Evolutionary conservation across 2,888 invertebrate genomes (phyloP).

Genomic region (Meiosimyza decipiens): DNA sequence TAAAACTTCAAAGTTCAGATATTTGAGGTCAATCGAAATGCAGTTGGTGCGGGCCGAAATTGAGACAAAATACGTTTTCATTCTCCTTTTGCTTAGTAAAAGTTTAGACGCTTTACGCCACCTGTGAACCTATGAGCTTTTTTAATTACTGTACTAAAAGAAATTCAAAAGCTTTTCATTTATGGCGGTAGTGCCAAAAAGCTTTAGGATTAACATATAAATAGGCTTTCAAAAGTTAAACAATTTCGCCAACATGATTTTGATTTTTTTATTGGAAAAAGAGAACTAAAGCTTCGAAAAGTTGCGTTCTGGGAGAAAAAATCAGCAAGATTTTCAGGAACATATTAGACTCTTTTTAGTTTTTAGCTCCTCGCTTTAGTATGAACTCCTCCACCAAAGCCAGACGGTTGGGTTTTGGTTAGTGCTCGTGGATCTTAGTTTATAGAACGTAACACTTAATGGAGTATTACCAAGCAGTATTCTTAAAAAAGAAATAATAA

Average conservation of each 20-base stretch:
- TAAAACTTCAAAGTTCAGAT: too few species aligned
- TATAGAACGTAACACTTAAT: background rate
- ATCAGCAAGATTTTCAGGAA: conserved; percentile 14
- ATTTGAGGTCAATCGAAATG: too few species aligned
- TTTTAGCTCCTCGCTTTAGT: conserved; percentile 37
- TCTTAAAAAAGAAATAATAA: background rate
- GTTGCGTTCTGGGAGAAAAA: conserved; percentile 10
- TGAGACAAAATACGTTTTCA: too few species aligned
- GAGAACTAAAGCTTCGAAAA: conserved; percentile 19
- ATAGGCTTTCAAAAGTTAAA: background rate
- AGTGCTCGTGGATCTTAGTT: conserved; percentile 39
- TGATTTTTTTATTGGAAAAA: conserved; percentile 1
- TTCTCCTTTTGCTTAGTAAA: too few species aligned
- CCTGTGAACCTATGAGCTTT: too few species aligned
- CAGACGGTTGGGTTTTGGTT: conserved; percentile 40
- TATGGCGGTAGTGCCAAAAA: conserved; percentile 10
- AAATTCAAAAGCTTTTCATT: background rate
- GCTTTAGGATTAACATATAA: background rate
- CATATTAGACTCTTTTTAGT: conserved; percentile 7
- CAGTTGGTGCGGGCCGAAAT: too few species aligned
- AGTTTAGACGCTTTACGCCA: too few species aligned
- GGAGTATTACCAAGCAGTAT: too few species aligned
- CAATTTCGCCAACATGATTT: background rate
- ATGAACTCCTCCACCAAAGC: conserved; percentile 40
- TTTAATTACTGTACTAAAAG: too few species aligned